Evolutionary conservation across 1,140 invertebrate genomes (phyloP).

Genomic region (Oryctes rhinoceros): DNA sequence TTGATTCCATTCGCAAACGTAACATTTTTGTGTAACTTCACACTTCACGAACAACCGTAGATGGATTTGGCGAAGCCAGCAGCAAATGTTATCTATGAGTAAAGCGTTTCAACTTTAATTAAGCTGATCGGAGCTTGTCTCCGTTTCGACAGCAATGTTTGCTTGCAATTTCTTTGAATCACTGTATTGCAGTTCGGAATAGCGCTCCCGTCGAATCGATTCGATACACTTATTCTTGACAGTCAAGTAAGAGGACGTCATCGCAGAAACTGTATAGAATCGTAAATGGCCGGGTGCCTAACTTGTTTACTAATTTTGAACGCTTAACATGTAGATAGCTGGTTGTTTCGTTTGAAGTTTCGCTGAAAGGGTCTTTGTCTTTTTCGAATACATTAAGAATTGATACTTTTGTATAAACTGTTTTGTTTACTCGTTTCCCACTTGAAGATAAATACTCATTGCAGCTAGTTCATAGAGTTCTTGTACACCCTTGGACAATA

Average conservation of each 20-base stretch:
- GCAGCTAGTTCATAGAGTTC: neutral
- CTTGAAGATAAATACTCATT: neutral
- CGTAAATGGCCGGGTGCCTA: neutral
- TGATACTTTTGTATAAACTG: neutral
- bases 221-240: conserved; percentile 6
- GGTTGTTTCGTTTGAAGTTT: neutral
- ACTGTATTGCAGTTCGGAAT: neutral
- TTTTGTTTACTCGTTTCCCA: neutral
- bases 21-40: too few relatives aligned
- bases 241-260: neutral
- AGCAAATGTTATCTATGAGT: conserved; percentile 11
- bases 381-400: conserved; percentile 13
- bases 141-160: neutral
- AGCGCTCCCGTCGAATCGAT: neutral
- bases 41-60: too few relatives aligned
- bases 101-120: conserved; percentile 33
- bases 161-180: conserved; percentile 22
- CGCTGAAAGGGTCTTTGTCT: neutral
- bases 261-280: neutral
- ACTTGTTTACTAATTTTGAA: conserved; percentile 16
- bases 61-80: neutral
- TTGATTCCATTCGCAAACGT: too few relatives aligned
- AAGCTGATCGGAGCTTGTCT: conserved; percentile 28
- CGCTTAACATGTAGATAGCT: neutral
- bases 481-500: neutral